Percentiles rank a stretch among this genome's conserved stretches.
Evolutionary conservation across 2,797 vertebrate species (phyloP).

Genomic region (Muscicapa striata): DNA sequence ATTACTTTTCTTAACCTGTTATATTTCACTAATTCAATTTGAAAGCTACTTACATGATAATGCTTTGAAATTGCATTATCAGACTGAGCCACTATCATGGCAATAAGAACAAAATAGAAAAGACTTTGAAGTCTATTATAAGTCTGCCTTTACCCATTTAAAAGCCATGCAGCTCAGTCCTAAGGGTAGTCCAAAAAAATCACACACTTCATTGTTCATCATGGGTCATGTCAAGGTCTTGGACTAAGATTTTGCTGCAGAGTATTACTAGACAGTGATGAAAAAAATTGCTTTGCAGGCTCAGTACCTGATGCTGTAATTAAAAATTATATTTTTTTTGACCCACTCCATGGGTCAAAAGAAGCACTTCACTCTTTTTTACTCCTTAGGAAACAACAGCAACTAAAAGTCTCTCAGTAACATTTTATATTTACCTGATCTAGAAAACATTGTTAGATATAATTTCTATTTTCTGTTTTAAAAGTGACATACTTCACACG

Average conservation of each 20-base stretch:
- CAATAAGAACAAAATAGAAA: background rate
- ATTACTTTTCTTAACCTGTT: background rate
- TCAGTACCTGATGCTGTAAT: background rate
- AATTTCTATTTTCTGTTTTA: background rate
- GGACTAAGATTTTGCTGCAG: background rate
- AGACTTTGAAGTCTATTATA: background rate
- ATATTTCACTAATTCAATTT: background rate
- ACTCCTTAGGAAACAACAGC: background rate
- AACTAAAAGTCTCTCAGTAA: background rate
- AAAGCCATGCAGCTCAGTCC: background rate
- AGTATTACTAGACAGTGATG: background rate
- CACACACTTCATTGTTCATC: background rate
- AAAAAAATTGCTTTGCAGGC: background rate
- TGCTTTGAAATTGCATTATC: background rate
- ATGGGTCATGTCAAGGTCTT: background rate
- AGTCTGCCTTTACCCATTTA: background rate
- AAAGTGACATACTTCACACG: background rate
- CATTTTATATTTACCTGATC: background rate
- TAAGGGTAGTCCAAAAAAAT: background rate
- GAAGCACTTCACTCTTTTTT: background rate
- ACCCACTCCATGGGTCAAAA: background rate
- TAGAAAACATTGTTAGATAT: background rate
- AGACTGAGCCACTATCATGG: background rate
- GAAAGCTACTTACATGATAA: conserved; percentile 18
- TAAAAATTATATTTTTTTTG: background rate